Base-by-base conservation (phyloP, 2,888 invertebrate species). In the Perithous albicinctus region DNA sequence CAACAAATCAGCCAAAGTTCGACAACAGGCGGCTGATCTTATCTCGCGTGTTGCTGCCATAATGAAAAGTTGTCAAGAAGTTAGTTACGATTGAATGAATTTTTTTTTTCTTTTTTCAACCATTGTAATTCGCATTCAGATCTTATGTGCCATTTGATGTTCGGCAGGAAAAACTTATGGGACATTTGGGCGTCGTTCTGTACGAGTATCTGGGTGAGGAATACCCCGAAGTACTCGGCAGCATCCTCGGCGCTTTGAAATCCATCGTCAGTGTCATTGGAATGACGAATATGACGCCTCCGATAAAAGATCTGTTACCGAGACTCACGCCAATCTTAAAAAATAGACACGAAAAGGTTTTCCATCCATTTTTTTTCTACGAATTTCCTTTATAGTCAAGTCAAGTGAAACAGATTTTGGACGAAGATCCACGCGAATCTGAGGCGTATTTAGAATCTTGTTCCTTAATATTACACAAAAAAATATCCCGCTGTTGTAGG, bases 261-360 rank as follows among this genome's bases (percentile, higher is more conserved):
- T 98, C 98, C 0, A 99, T 99, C 87, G 99, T 99, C 4, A 99
- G 99, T 93, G 99, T 99, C 4, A 99, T 99, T 90, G 99, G 99
- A 88, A 99, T 99, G 99, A 99, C 99, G 0, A 99, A 99, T 94
- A 99, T 99, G 99, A 99, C 99, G 1, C 99, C 99, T 4, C 99
- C 99, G 1, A 99, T 99, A 90, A 99, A 99, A 94, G 99, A 99
- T 94, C 94, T 99, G 23, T 93, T 99, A 67, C 99, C 99, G 0
- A 95, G 99, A 80, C 94, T 99, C 46, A 99, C 99, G 0, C 99
- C 99, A 0, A 99, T 99, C 91, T 94, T 99, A 83, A 99, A 99
- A 93, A 99, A 99, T 94, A 96, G 98, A 94, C 98, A 95, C 86
- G 95, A 95, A 88, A 95, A 94, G 85, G 92, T 77, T 26, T 1